A percentile compares a stretch with the other conserved stretches of the same genome.
phyloP scores from a whole-genome alignment of 2,888 invertebrate species.

The Tanypteryx hageni region DNA sequence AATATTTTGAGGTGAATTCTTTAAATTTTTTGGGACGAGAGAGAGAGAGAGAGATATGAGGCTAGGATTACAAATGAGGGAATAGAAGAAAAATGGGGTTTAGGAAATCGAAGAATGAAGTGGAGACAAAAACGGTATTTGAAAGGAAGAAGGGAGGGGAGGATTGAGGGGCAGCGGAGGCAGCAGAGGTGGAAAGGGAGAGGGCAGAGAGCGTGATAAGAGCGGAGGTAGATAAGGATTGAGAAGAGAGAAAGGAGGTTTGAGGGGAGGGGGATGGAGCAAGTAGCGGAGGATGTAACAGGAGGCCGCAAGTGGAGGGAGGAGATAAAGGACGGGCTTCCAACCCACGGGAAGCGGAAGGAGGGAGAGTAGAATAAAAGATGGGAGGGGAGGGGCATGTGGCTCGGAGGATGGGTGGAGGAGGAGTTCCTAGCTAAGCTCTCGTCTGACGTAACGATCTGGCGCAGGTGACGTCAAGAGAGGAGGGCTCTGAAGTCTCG shows the following conservation, averaged over 20 bases:
- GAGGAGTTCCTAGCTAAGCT: neutral
- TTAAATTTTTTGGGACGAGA: no score
- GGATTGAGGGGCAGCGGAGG: neutral
- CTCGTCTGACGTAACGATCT: conserved; percentile 48
- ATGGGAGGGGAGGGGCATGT: neutral
- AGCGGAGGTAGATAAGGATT: neutral
- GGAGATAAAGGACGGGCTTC: neutral
- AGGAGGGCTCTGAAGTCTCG: conserved; percentile 51
- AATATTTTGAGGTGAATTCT: no score
- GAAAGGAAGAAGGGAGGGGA: neutral
- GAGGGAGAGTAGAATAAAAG: neutral
- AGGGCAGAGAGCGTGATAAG: neutral
- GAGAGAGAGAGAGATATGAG: neutral
- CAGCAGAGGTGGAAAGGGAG: neutral
- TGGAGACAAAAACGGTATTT: neutral
- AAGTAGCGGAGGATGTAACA: neutral
- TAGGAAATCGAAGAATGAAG: neutral
- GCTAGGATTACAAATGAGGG: no score
- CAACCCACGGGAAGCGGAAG: neutral
- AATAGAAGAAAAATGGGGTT: neutral
- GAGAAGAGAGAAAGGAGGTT: neutral
- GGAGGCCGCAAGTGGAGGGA: neutral
- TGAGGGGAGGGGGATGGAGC: neutral
- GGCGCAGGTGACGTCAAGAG: conserved; percentile 62
- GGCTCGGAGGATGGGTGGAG: neutral